Conservation (phyloP, 2,113 vertebrate species). For the Plestiodon gilberti region DNA sequence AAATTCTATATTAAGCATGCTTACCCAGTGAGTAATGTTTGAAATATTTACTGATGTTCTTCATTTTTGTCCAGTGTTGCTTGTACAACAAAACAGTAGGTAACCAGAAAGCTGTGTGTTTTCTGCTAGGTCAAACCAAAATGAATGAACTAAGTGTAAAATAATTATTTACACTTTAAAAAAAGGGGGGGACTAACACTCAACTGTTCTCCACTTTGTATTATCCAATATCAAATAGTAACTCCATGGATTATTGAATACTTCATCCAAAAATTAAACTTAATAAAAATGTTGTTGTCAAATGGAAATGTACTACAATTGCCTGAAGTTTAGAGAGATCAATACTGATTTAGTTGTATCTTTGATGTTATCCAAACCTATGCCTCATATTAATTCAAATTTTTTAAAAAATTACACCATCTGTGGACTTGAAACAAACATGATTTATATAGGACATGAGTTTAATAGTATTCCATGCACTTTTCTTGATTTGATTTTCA, state of each 20-base stretch:
- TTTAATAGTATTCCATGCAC: background rate
- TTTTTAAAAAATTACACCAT: conserved; percentile 41
- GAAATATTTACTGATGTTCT: conserved; percentile 62
- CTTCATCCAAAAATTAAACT: conserved; percentile 65
- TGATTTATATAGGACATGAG: conserved; percentile 7
- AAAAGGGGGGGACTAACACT: conserved; percentile 67
- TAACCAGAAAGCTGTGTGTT: conserved; percentile 75
- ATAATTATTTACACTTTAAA: conserved; percentile 71
- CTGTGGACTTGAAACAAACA: background rate
- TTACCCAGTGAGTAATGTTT: conserved; percentile 61
- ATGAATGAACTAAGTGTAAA: conserved; percentile 62
- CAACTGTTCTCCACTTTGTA: conserved; percentile 60
- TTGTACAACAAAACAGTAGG: conserved; percentile 72
- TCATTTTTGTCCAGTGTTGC: conserved; percentile 48
- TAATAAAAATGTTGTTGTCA: conserved; percentile 32
- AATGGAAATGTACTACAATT: conserved; percentile 47
- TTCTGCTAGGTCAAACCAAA: conserved; percentile 73
- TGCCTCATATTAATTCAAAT: conserved; percentile 7
- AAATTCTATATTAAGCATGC: conserved; percentile 74
- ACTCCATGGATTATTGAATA: conserved; percentile 57
- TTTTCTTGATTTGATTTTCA: conserved; percentile 20
- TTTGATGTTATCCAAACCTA: conserved; percentile 28
- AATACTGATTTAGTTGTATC: conserved; percentile 54
- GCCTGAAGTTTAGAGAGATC: conserved; percentile 37
- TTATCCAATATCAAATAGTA: conserved; percentile 54